A percentile compares a stretch with the other conserved stretches of the same genome.
Evolutionary conservation across 2,888 invertebrate genomes (phyloP).

Genomic region (Acronicta psi): DNA sequence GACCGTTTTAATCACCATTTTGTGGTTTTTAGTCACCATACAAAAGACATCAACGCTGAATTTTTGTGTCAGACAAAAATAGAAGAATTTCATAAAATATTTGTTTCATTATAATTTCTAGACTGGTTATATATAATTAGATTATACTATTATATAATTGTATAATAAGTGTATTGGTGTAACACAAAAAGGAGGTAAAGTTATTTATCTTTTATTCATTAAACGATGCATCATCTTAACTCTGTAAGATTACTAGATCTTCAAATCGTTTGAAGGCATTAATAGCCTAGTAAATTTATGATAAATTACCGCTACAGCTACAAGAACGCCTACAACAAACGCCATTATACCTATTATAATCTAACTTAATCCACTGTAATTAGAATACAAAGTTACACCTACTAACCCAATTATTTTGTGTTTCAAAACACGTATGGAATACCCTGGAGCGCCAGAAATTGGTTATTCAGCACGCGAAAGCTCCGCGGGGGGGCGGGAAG

Average conservation of each 20-base stretch:
- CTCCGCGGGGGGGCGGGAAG: slow-evolving; percentile 57
- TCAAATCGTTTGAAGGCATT: slow-evolving; percentile 16
- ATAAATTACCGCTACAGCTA: slow-evolving; percentile 25
- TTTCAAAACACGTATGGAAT: slow-evolving; percentile 61
- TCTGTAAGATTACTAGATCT: neutral
- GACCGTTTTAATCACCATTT: neutral
- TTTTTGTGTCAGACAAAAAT: too few species aligned
- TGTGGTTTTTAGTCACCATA: slow-evolving; percentile 9
- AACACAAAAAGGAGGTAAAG: neutral
- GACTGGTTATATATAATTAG: too few species aligned
- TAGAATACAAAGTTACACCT: slow-evolving; percentile 50
- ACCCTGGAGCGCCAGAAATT: slow-evolving; percentile 73
- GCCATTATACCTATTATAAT: slow-evolving; percentile 14
- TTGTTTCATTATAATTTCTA: too few species aligned
- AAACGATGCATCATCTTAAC: slow-evolving; percentile 4
- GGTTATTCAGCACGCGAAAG: slow-evolving; percentile 80
- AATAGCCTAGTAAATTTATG: slow-evolving; percentile 23
- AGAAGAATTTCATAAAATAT: too few species aligned
- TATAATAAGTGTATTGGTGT: too few species aligned
- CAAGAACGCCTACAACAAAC: slow-evolving; percentile 5
- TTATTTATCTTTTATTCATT: neutral
- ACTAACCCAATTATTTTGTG: slow-evolving; percentile 62
- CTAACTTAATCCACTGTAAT: slow-evolving; percentile 23
- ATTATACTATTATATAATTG: too few species aligned
- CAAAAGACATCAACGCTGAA: slow-evolving; percentile 49